phyloP scores from a whole-genome alignment of 2,113 vertebrate species.

The Nibea albiflora region DNA sequence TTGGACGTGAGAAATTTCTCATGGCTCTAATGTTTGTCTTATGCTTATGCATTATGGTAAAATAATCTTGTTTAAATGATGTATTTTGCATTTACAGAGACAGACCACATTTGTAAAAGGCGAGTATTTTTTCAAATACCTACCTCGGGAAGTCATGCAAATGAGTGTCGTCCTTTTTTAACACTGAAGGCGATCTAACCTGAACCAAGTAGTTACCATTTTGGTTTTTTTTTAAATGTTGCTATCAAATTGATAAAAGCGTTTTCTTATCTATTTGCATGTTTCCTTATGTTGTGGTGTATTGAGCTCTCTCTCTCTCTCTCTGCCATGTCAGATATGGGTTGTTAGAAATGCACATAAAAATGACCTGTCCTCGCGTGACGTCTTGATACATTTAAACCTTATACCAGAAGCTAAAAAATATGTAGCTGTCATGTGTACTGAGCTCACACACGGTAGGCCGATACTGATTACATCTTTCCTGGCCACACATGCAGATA shows the following conservation, averaged over 20 bases:
- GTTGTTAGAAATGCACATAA: neutral
- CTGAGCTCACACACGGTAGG: neutral
- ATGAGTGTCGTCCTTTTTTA: neutral
- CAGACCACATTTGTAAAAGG: neutral
- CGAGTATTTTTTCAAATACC: neutral
- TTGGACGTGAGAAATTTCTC: neutral
- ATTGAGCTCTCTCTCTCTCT: too few relatives aligned
- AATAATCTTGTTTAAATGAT: neutral
- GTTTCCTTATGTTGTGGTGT: too few relatives aligned
- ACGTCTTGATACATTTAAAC: neutral
- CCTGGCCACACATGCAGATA: neutral
- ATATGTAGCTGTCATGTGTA: neutral
- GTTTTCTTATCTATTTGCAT: too few relatives aligned
- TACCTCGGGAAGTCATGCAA: neutral
- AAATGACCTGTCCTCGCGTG: neutral
- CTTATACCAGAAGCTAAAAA: neutral
- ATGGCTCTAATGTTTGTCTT: neutral
- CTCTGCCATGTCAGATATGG: too few relatives aligned
- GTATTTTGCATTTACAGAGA: neutral
- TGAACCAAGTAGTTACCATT: neutral
- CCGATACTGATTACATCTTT: neutral
- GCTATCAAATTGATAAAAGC: too few relatives aligned
- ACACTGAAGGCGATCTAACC: neutral
- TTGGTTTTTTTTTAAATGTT: too few relatives aligned
- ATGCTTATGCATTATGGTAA: neutral